Percentiles rank a stretch among this genome's conserved stretches.
phyloP scores from a whole-genome alignment of 2,888 invertebrate species.

The Dryocosmus kuriphilus region DNA sequence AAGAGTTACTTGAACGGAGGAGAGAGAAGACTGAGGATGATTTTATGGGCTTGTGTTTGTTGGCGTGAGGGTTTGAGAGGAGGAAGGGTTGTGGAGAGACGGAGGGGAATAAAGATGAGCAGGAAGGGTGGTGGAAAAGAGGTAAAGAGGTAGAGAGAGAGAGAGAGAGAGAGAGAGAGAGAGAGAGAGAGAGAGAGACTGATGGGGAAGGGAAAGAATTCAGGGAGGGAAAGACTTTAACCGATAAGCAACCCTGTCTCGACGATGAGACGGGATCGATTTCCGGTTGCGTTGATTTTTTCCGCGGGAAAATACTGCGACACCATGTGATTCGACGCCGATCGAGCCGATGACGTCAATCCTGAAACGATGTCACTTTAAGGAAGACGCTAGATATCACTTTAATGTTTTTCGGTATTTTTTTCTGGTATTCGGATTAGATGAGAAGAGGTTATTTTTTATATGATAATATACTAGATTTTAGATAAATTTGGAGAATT shows the following conservation, averaged over 20 bases:
- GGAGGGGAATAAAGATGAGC: neutral
- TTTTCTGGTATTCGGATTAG: neutral
- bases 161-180: neutral
- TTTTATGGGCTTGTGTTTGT: neutral
- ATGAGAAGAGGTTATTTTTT: neutral
- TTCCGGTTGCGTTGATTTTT: constrained; percentile 65
- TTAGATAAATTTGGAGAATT: too few relatives aligned
- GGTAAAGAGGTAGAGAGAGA: neutral
- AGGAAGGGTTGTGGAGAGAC: neutral
- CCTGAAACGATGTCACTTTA: constrained; percentile 18
- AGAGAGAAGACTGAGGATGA: constrained; percentile 3
- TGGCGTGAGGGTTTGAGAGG: neutral
- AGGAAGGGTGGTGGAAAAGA: neutral
- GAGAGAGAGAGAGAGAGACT: neutral
- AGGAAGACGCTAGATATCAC: neutral
- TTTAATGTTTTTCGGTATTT: neutral
- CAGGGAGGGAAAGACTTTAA: constrained; percentile 46
- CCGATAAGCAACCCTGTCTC: constrained; percentile 38
- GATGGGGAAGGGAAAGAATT: constrained; percentile 46
- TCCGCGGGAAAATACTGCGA: constrained; percentile 50
- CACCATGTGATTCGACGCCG: constrained; percentile 33
- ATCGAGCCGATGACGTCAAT: constrained; percentile 23
- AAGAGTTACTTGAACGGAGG: constrained; percentile 2
- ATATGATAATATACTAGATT: neutral
- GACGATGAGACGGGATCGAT: constrained; percentile 60